phyloP scores from a whole-genome alignment of 2,113 vertebrate genomes.

The Trogon surrucura region DNA sequence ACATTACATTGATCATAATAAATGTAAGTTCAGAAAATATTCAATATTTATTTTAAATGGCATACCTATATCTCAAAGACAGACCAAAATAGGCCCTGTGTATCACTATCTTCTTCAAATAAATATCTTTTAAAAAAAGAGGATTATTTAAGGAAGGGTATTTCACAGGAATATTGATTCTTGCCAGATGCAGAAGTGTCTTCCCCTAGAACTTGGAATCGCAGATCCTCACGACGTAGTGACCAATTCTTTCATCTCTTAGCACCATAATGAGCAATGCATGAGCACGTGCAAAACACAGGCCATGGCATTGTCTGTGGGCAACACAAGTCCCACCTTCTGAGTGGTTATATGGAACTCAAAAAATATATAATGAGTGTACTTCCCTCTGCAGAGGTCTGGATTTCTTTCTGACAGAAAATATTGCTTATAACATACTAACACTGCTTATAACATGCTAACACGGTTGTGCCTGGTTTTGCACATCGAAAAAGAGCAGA shows the following conservation, averaged over 20 bases:
- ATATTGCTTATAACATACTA: background rate
- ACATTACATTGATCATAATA: background rate
- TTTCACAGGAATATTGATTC: background rate
- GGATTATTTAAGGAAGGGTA: background rate
- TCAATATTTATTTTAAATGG: background rate
- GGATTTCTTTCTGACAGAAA: background rate
- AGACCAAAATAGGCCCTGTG: rapidly evolving
- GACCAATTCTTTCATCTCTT: background rate
- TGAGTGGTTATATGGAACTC: background rate
- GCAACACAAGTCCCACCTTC: background rate
- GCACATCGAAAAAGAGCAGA: background rate
- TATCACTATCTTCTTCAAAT: background rate
- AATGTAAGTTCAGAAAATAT: background rate
- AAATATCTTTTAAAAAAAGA: background rate
- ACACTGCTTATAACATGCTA: background rate
- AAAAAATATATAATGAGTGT: background rate
- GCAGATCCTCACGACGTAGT: background rate
- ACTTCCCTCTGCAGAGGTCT: background rate
- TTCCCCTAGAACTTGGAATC: background rate
- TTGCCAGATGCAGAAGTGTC: background rate
- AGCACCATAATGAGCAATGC: background rate
- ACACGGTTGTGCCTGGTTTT: background rate
- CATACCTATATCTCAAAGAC: background rate
- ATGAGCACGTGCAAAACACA: rapidly evolving
- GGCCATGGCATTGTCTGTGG: background rate